Conservation (phyloP, 2,888 invertebrate species). For the Oligia strigilis region DNA sequence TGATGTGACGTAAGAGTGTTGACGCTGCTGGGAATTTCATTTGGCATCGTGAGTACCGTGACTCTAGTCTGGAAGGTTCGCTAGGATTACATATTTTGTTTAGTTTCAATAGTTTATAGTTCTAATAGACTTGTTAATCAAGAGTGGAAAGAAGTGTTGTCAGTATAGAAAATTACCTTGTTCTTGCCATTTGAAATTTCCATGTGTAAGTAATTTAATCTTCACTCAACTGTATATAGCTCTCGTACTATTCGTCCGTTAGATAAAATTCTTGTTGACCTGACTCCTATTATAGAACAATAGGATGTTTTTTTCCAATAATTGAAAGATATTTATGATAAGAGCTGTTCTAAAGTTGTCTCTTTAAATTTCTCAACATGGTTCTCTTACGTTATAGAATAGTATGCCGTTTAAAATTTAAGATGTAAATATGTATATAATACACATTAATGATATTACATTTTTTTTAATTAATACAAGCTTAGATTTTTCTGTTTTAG, state of each 20-base stretch:
- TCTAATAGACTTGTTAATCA: conserved; percentile 40
- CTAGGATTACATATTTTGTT: conserved; percentile 51
- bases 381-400: conserved; percentile 79
- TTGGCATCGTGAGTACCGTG: conserved; percentile 58
- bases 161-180: conserved; percentile 48
- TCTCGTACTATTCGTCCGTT: conserved; percentile 81
- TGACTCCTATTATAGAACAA: conserved; percentile 70
- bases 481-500: conserved; percentile 77
- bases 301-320: conserved; percentile 62
- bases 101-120: conserved; percentile 61
- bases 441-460: conserved; percentile 86
- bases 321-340: conserved; percentile 62
- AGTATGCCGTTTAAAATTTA: conserved; percentile 80
- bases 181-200: conserved; percentile 71
- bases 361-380: conserved; percentile 74
- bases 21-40: conserved; percentile 63
- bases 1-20: conserved; percentile 56
- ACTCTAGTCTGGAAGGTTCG: conserved; percentile 57
- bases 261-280: conserved; percentile 78
- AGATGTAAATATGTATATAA: conserved; percentile 90
- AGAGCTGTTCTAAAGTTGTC: conserved; percentile 69
- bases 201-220: conserved; percentile 61
- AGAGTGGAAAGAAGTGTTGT: conserved; percentile 54
- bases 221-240: conserved; percentile 80
- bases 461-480: conserved; percentile 79